Evolutionary conservation across 37 sponge, comb jelly and placozoan species (phyloP).

Genomic region (Ianthella basta): DNA sequence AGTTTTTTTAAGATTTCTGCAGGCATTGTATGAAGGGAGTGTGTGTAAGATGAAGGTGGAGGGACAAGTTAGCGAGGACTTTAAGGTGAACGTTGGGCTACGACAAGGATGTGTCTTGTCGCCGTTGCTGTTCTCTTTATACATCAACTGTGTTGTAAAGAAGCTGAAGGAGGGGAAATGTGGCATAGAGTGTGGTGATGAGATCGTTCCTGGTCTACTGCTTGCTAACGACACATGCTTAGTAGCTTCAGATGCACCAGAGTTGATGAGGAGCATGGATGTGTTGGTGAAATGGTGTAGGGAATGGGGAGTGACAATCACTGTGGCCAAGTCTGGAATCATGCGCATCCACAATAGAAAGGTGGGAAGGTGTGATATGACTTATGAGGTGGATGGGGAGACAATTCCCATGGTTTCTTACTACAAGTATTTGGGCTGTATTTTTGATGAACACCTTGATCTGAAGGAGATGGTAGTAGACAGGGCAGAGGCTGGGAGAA

Average conservation of each 20-base stretch:
- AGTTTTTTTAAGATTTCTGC: no score
- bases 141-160: no score
- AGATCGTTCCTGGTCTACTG: no score
- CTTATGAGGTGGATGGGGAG: constrained; percentile 14
- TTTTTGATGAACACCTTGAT: constrained; percentile 6
- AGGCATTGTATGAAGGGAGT: no score
- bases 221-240: constrained; percentile 13
- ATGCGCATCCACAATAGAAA: background rate
- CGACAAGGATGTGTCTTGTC: no score
- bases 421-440: constrained; percentile 1
- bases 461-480: background rate
- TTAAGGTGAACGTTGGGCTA: no score
- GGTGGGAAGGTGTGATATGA: constrained; percentile 3
- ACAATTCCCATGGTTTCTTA: background rate
- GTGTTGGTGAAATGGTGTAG: constrained; percentile 21
- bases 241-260: background rate
- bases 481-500: background rate
- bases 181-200: no score
- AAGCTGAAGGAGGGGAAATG: no score
- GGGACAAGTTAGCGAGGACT: no score
- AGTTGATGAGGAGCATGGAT: background rate
- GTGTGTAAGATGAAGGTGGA: no score
- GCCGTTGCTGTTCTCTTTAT: no score
- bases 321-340: constrained; percentile 9
- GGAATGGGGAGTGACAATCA: background rate